Conservation (phyloP, 2,113 vertebrate species). For the Epinephelus moara region DNA sequence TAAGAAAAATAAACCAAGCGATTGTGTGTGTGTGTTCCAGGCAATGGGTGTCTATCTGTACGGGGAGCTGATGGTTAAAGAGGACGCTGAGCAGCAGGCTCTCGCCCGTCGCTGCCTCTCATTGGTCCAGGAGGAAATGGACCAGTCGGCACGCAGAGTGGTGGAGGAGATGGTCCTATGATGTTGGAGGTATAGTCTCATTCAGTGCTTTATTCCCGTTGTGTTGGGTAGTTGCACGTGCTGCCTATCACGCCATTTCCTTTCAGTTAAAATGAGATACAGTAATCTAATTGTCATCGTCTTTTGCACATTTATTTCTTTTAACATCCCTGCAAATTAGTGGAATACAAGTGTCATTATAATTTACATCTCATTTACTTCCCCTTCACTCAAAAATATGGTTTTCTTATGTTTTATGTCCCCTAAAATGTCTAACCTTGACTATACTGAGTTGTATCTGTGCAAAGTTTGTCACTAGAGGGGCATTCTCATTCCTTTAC, state of each 20-base stretch:
- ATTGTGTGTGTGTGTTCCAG: slow-evolving; percentile 76
- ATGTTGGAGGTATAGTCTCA: slow-evolving; percentile 77
- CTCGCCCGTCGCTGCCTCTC: slow-evolving; percentile 90
- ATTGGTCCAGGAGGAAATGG: slow-evolving; percentile 89
- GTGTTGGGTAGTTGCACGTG: neutral
- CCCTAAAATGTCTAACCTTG: too few species aligned
- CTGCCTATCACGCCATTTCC: neutral
- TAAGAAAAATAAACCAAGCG: neutral
- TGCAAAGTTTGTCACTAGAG: too few species aligned
- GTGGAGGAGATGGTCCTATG: slow-evolving; percentile 95
- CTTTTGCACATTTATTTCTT: neutral
- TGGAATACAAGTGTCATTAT: neutral
- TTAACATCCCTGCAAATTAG: neutral
- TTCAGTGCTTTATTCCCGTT: neutral
- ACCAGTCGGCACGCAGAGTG: slow-evolving; percentile 87
- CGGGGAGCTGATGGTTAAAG: slow-evolving; percentile 96
- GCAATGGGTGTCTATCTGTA: slow-evolving; percentile 98
- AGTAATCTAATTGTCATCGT: neutral
- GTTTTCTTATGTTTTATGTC: too few species aligned
- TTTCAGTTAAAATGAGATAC: neutral
- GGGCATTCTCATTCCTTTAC: too few species aligned
- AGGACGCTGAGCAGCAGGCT: slow-evolving; percentile 90
- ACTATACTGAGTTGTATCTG: too few species aligned
- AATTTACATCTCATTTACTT: neutral
- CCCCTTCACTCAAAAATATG: too few species aligned